These are phyloP conservation scores for Sebastes vulpes DNA, from an alignment of 2,797 vertebrate genomes.

Conservation along the genomic window DNA sequence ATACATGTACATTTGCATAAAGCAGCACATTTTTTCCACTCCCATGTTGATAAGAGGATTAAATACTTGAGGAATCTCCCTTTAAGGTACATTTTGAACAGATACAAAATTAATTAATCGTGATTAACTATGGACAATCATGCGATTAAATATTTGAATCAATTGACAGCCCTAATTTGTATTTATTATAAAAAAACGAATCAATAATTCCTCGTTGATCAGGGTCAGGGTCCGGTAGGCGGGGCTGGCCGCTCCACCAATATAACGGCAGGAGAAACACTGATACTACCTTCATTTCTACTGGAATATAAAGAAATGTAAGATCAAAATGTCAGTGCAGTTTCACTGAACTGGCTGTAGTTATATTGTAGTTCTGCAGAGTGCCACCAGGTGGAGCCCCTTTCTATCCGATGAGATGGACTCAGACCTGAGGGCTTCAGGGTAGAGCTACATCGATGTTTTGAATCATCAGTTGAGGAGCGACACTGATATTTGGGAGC, in stretches of 20 bases:
- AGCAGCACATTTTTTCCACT: too few species aligned
- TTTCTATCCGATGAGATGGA: neutral
- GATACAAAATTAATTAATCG: too few species aligned
- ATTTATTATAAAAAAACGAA: neutral
- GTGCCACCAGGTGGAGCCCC: neutral
- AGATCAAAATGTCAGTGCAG: neutral
- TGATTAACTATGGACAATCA: too few species aligned
- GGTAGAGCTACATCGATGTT: neutral
- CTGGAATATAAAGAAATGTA: neutral
- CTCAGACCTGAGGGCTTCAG: neutral
- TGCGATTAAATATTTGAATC: too few species aligned
- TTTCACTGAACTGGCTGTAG: neutral
- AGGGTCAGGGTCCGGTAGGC: too few species aligned
- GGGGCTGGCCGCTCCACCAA: neutral
- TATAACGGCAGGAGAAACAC: neutral
- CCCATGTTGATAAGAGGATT: too few species aligned
- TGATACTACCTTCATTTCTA: neutral
- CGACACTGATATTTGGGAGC: neutral
- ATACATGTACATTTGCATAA: too few species aligned
- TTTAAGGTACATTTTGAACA: too few species aligned
- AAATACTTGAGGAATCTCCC: too few species aligned
- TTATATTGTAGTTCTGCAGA: neutral
- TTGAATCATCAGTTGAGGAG: too few species aligned
- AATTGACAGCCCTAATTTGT: too few species aligned
- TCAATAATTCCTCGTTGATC: neutral